These are phyloP conservation scores for Anser brachyrhynchus DNA, from an alignment of 2,113 vertebrate species.

Conservation along the genomic window DNA sequence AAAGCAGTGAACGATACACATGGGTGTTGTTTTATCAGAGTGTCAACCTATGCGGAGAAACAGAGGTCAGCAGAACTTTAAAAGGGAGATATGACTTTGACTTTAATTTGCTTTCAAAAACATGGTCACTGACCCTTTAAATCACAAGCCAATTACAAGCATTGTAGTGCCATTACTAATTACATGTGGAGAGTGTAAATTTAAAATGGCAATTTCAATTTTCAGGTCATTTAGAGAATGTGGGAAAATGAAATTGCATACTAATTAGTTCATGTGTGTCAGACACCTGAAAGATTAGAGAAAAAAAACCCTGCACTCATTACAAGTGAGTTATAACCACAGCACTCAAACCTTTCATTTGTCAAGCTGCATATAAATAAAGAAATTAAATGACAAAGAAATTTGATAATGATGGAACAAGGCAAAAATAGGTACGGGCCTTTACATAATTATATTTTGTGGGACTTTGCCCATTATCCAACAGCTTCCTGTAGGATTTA, in stretches of 20 bases:
- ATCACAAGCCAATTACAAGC: conserved; percentile 65
- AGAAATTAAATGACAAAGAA: conserved; percentile 59
- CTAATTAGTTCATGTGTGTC: conserved; percentile 67
- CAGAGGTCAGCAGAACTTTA: conserved; percentile 47
- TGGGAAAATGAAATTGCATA: conserved; percentile 68
- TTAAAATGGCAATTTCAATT: conserved; percentile 76
- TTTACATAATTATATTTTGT: neutral
- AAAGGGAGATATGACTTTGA: conserved; percentile 34
- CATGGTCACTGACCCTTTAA: conserved; percentile 65
- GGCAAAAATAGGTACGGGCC: conserved; percentile 27
- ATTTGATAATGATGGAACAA: conserved; percentile 57
- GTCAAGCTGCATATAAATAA: conserved; percentile 60
- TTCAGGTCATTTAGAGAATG: conserved; percentile 66
- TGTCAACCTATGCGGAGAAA: conserved; percentile 12
- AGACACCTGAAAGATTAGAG: conserved; percentile 67
- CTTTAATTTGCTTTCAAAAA: conserved; percentile 63
- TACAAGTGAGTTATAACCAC: conserved; percentile 60
- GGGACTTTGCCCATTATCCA: neutral
- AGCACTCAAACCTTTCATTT: conserved; percentile 56
- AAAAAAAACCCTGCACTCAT: conserved; percentile 24
- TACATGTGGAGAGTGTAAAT: conserved; percentile 66
- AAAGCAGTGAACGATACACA: neutral
- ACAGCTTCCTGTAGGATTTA: neutral
- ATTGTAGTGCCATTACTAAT: conserved; percentile 70
- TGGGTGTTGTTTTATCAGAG: conserved; percentile 1